Conservation (phyloP, 2,888 invertebrate genomes). For the Poecilobothrus nobilitatus region DNA sequence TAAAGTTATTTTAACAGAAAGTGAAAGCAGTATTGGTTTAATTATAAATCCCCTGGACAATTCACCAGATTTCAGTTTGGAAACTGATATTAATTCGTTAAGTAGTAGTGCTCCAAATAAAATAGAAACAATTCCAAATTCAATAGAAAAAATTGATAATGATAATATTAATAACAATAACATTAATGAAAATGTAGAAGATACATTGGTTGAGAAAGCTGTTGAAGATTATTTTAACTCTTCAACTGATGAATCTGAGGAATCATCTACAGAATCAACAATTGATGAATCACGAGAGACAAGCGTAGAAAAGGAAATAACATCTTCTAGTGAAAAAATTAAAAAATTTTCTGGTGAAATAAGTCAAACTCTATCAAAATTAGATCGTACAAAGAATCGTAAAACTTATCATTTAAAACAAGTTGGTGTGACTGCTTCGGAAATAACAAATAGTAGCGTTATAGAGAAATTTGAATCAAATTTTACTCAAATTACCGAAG, state of each 20-base stretch:
- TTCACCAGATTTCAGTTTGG: conserved; percentile 36
- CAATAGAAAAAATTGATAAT: neutral
- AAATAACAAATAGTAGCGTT: conserved; percentile 25
- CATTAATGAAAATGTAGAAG: neutral
- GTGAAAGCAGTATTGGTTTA: conserved; percentile 47
- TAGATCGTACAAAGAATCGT: conserved; percentile 42
- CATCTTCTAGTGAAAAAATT: conserved; percentile 19
- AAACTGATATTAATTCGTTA: conserved; percentile 29
- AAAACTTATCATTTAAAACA: conserved; percentile 40
- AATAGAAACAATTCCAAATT: conserved; percentile 19
- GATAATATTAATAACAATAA: neutral
- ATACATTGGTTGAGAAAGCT: neutral
- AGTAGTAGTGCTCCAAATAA: conserved; percentile 26
- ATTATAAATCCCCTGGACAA: conserved; percentile 56
- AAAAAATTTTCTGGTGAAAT: conserved; percentile 40
- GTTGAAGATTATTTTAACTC: conserved; percentile 11
- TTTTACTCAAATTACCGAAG: conserved; percentile 25
- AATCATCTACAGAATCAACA: conserved; percentile 41
- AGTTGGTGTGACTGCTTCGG: conserved; percentile 30
- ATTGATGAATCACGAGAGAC: conserved; percentile 39
- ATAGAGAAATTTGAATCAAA: conserved; percentile 25
- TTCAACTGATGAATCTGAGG: conserved; percentile 28
- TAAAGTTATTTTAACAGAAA: conserved; percentile 26
- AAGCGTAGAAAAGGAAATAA: conserved; percentile 38
- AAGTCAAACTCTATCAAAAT: conserved; percentile 38